A percentile compares a stretch with the other conserved stretches of the same genome.
Evolutionary conservation across 2,888 invertebrate genomes (phyloP).

Genomic region (Biston stratarius): DNA sequence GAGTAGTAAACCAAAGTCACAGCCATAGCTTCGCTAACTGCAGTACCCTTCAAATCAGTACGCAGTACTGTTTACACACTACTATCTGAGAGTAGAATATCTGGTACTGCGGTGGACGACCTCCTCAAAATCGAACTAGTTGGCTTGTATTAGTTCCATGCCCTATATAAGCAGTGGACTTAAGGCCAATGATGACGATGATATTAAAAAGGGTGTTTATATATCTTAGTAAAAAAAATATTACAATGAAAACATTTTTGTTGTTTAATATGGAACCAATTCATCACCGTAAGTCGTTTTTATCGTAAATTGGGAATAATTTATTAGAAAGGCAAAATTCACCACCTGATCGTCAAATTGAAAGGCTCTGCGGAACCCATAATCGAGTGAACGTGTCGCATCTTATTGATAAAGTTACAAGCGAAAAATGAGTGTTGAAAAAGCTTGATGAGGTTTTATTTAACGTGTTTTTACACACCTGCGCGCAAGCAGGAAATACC

Average conservation of each 20-base stretch:
- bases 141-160: too few relatives aligned
- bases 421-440: neutral
- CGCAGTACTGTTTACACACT: too few relatives aligned
- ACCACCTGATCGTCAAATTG: slow-evolving; percentile 31
- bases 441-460: neutral
- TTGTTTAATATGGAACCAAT: neutral
- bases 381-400: slow-evolving; percentile 12
- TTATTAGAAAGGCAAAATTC: slow-evolving; percentile 3
- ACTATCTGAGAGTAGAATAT: too few relatives aligned
- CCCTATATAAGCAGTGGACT: too few relatives aligned
- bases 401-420: slow-evolving; percentile 14
- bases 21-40: too few relatives aligned
- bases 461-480: neutral
- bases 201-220: too few relatives aligned
- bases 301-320: slow-evolving; percentile 5
- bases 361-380: slow-evolving; percentile 6
- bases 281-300: neutral
- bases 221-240: too few relatives aligned
- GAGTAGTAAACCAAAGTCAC: too few relatives aligned
- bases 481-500: neutral
- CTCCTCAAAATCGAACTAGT: too few relatives aligned
- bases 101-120: too few relatives aligned
- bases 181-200: too few relatives aligned
- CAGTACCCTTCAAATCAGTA: too few relatives aligned
- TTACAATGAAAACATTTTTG: neutral